Evolutionary conservation across 2,797 vertebrate genomes (phyloP).

Genomic region (Darevskia nairensis): DNA sequence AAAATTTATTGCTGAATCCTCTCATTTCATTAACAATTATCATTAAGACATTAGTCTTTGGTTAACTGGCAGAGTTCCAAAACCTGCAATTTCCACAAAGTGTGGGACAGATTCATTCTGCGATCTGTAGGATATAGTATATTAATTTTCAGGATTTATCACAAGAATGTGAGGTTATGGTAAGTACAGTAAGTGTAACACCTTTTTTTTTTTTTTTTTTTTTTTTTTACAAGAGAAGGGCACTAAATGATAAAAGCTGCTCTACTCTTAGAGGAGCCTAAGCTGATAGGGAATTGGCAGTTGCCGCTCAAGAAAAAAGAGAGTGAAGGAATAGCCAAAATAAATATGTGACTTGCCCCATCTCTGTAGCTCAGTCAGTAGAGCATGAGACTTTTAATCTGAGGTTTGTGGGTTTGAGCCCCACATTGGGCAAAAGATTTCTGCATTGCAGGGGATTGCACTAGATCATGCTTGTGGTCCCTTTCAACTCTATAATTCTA

Average conservation of each 20-base stretch:
- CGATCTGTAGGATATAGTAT: constrained; percentile 75
- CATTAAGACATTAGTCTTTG: constrained; percentile 72
- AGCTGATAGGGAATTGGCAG: constrained; percentile 71
- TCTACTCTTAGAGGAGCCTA: constrained; percentile 64
- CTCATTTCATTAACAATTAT: constrained; percentile 72
- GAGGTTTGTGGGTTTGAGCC: too few relatives aligned
- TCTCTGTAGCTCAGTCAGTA: too few relatives aligned
- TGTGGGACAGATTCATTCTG: constrained; percentile 75
- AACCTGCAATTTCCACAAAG: constrained; percentile 65
- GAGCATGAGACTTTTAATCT: too few relatives aligned
- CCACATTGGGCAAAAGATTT: too few relatives aligned
- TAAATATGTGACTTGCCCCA: constrained; percentile 61
- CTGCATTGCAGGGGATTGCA: too few relatives aligned
- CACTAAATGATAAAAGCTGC: constrained; percentile 68
- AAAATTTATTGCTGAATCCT: constrained; percentile 61
- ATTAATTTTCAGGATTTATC: constrained; percentile 81
- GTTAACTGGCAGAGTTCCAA: constrained; percentile 74
- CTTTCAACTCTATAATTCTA: too few relatives aligned
- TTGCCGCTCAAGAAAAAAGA: constrained; percentile 66
- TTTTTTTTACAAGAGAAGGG: constrained; percentile 65
- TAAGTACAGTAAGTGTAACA: constrained; percentile 70
- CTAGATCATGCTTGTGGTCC: too few relatives aligned
- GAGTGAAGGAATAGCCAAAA: constrained; percentile 64
- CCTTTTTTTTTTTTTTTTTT: constrained; percentile 34
- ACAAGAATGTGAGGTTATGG: constrained; percentile 72